Evolutionary conservation across 2,113 vertebrate genomes (phyloP), one percentile per base, ranked within the genome.

Genomic region (Aix galericulata): DNA sequence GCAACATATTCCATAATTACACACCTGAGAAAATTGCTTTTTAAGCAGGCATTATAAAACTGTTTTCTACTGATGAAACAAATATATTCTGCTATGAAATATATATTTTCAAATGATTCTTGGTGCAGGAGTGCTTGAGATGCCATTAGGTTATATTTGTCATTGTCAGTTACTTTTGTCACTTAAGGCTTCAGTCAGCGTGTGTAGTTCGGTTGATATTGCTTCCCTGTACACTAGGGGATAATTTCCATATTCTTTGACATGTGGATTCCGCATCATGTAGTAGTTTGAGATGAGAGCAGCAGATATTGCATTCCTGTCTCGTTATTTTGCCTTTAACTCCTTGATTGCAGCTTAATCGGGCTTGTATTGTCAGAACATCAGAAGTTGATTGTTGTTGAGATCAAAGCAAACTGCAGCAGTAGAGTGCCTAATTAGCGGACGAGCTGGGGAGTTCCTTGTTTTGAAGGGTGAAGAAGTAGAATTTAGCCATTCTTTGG

Each of bases 191-290:
- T 98, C 96, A 85, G 90, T 98, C 97, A 97, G 6, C 38, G 32
- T 53, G 23, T 34, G 13, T 46, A 85, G 79, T 55, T 75, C 40
- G 82, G 72, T 81, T 82, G 89, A 96, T 96, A 97, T 91, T 96
- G 91, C 96, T 95, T 96, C 38, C 46, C 50, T 83, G 59, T 94
- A 75, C 0, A 18, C 82, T 84, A 67, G 94, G 74, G 75, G 90
- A 68, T 95, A 86, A 96, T 97, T 96, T 96, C 94, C 95, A 95
- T 96, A 58, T 83, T 94, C 60, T 95, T 95, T 96, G 92, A 94
- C 79, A 58, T 38, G 18, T 92, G 83, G 74, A 52, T 32, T 94
- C 81, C 92, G 86, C 40, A 26, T 93, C 73, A 38, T 52, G 80
- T 83, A 62, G 74, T 77, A 78, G 80, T 69, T 83, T 95, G 82